Percentiles rank a stretch among this genome's conserved stretches.
Evolutionary conservation across 2,113 vertebrate genomes (phyloP).

Genomic region (Bubo bubo): DNA sequence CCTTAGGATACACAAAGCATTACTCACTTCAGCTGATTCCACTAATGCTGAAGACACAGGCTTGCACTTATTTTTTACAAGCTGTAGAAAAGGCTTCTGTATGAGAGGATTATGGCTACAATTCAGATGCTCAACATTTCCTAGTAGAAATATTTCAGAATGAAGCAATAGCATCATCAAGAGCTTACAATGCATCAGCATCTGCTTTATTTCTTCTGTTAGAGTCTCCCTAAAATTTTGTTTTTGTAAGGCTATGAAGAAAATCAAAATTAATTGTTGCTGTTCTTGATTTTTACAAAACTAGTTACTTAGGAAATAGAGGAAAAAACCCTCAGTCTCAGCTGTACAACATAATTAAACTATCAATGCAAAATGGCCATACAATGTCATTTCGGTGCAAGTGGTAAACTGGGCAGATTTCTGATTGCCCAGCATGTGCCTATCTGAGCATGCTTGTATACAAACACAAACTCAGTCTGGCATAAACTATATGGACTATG

Average conservation of each 20-base stretch:
- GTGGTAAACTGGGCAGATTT: neutral
- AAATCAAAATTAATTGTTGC: neutral
- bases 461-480: neutral
- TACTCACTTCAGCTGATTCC: slow-evolving; percentile 47
- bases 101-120: slow-evolving; percentile 4
- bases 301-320: neutral
- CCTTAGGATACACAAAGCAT: slow-evolving; percentile 36
- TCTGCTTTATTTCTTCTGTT: neutral
- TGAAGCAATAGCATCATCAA: neutral
- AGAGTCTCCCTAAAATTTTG: neutral
- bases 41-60: slow-evolving; percentile 11
- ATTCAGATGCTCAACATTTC: neutral
- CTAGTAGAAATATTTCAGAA: neutral
- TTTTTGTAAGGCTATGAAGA: neutral
- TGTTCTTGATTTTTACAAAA: neutral
- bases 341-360: neutral
- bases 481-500: neutral
- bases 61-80: neutral
- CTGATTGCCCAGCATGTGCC: accelerated
- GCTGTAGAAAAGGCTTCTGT: neutral
- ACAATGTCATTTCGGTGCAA: neutral
- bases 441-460: neutral
- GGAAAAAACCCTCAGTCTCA: neutral
- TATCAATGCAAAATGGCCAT: neutral
- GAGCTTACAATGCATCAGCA: neutral